Conservation (phyloP, 2,888 invertebrate species). For the Brachylomia viminalis region DNA sequence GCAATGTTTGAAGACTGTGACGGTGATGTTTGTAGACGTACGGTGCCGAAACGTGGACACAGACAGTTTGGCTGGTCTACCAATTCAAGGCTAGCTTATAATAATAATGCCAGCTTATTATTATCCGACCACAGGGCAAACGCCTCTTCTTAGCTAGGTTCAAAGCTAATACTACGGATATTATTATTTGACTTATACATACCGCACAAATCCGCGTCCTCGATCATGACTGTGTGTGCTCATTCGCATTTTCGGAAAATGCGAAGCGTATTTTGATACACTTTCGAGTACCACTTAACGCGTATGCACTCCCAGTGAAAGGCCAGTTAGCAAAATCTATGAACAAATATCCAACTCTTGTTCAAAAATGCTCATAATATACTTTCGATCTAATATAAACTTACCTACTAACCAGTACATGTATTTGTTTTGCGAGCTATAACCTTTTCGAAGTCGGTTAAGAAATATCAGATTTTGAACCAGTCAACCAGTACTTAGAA, state of each 20-base stretch:
- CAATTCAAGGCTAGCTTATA: too few relatives aligned
- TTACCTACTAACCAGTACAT: not conserved
- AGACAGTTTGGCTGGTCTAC: too few relatives aligned
- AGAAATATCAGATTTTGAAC: not conserved
- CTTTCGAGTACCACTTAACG: slow-evolving; percentile 34
- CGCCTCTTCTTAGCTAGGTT: too few relatives aligned
- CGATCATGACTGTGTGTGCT: not conserved
- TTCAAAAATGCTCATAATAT: not conserved
- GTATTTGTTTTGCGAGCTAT: not conserved
- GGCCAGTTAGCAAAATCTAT: not conserved
- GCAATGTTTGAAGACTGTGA: too few relatives aligned
- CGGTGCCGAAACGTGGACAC: too few relatives aligned
- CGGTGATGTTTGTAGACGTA: too few relatives aligned
- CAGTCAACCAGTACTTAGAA: not conserved
- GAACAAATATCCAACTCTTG: not conserved
- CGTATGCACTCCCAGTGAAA: slow-evolving; percentile 4
- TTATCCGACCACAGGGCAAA: too few relatives aligned
- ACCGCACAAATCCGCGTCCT: slow-evolving; percentile 8
- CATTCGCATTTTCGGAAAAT: slow-evolving; percentile 29
- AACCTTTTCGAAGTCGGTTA: not conserved
- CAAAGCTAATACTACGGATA: not conserved
- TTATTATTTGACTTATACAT: not conserved
- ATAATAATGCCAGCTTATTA: too few relatives aligned
- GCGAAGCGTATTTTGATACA: slow-evolving; percentile 34
- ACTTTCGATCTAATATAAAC: not conserved